Conservation (phyloP, 1,140 invertebrate genomes). For the Eurosta solidaginis region DNA sequence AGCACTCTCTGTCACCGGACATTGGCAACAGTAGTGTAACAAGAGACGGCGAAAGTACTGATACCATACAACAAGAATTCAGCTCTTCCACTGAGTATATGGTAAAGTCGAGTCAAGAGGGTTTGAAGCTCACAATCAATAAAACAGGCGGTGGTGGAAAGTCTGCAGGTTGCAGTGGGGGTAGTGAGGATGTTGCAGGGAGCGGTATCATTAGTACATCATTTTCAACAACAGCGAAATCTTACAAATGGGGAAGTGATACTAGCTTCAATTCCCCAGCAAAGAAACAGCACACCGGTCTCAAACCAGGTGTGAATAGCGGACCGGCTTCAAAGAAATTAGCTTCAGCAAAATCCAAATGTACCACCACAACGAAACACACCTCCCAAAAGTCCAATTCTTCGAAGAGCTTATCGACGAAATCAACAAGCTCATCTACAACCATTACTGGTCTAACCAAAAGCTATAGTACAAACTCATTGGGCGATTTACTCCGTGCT, state of each 20-base stretch:
- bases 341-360: slow-evolving; percentile 33
- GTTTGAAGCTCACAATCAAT: slow-evolving; percentile 88
- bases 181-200: neutral
- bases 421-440: slow-evolving; percentile 42
- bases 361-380: slow-evolving; percentile 40
- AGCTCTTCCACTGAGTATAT: slow-evolving; percentile 70
- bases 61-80: slow-evolving; percentile 25
- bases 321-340: slow-evolving; percentile 53
- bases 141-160: slow-evolving; percentile 65
- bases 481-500: slow-evolving; percentile 38
- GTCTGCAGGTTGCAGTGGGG: neutral
- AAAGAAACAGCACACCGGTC: slow-evolving; percentile 73
- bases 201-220: neutral
- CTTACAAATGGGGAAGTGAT: slow-evolving; percentile 27
- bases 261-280: neutral
- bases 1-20: slow-evolving; percentile 22
- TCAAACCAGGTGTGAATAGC: slow-evolving; percentile 76
- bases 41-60: neutral
- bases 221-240: neutral
- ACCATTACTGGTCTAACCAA: slow-evolving; percentile 42
- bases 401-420: slow-evolving; percentile 50
- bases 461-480: slow-evolving; percentile 52
- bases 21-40: slow-evolving; percentile 25
- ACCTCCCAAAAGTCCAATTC: slow-evolving; percentile 56
- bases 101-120: slow-evolving; percentile 79